Conservation (phyloP, 2,888 invertebrate species). For the Chymomyza amoena region DNA sequence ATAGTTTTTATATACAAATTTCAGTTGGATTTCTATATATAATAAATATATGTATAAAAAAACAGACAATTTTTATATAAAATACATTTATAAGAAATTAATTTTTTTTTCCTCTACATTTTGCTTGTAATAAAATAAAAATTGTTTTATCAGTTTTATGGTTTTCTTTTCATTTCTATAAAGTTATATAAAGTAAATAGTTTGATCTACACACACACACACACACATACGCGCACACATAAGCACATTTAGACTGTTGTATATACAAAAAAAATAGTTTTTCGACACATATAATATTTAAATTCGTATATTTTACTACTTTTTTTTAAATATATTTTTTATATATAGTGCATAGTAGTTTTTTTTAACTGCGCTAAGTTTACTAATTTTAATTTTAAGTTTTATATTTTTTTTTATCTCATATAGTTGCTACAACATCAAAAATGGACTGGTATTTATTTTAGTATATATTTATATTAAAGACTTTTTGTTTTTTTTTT, state of each 20-base stretch:
- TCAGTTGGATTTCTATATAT: slow-evolving; percentile 8
- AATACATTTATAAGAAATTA: slow-evolving; percentile 52
- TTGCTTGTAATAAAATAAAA: slow-evolving; percentile 27
- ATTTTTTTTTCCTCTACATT: slow-evolving; percentile 35
- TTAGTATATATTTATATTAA: slow-evolving; percentile 4
- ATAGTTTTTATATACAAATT: slow-evolving; percentile 22
- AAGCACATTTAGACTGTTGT: slow-evolving; percentile 57
- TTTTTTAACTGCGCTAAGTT: not conserved
- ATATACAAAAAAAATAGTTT: not conserved
- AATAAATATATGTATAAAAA: slow-evolving; percentile 13
- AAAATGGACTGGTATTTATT: slow-evolving; percentile 58
- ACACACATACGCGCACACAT: not conserved
- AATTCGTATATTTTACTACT: slow-evolving; percentile 36
- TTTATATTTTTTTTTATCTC: not conserved
- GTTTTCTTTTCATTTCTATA: not conserved
- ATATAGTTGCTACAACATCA: slow-evolving; percentile 52
- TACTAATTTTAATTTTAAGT: slow-evolving; percentile 5
- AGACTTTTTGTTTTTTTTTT: slow-evolving; percentile 29
- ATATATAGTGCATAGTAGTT: slow-evolving; percentile 1
- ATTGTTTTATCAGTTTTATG: not conserved
- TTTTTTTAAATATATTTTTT: slow-evolving; percentile 9
- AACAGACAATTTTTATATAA: slow-evolving; percentile 45
- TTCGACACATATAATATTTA: slow-evolving; percentile 19
- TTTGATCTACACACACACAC: slow-evolving; percentile 10
- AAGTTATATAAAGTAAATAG: slow-evolving; percentile 43